Evolutionary conservation across 2,888 invertebrate genomes (phyloP).

Genomic region (Psylliodes chrysocephalus): DNA sequence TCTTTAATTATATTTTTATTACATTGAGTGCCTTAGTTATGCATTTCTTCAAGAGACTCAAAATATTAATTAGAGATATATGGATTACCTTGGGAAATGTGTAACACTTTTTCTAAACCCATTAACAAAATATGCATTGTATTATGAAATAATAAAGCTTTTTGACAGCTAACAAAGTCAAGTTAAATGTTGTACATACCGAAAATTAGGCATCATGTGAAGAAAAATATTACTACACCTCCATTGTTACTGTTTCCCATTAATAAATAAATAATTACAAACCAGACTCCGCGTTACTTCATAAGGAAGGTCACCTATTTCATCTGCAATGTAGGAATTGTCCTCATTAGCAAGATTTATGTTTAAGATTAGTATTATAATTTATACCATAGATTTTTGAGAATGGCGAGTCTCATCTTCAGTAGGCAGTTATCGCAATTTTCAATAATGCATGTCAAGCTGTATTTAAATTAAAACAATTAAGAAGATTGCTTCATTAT

Average conservation of each 20-base stretch:
- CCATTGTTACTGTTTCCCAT: conserved; percentile 22
- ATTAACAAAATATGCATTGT: background rate
- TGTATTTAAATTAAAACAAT: background rate
- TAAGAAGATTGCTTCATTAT: too few relatives aligned
- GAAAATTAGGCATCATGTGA: conserved; percentile 10
- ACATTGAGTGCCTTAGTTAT: too few relatives aligned
- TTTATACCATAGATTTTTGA: background rate
- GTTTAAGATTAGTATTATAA: background rate
- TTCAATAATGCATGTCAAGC: background rate
- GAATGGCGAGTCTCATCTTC: background rate
- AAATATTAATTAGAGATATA: too few relatives aligned
- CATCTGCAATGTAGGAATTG: conserved; percentile 18
- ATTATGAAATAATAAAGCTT: background rate
- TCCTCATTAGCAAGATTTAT: conserved; percentile 29
- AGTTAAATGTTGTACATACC: background rate
- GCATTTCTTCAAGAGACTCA: too few relatives aligned
- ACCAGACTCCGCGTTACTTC: conserved; percentile 9
- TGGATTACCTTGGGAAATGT: background rate
- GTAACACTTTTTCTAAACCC: background rate
- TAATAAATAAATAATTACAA: too few relatives aligned
- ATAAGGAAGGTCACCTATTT: conserved; percentile 23
- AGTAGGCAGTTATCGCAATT: background rate
- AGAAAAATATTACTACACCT: conserved; percentile 9
- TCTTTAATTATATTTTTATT: too few relatives aligned
- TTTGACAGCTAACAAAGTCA: background rate